Evolutionary conservation across 2,113 vertebrate species (phyloP).

Genomic region (Patagioenas fasciata): DNA sequence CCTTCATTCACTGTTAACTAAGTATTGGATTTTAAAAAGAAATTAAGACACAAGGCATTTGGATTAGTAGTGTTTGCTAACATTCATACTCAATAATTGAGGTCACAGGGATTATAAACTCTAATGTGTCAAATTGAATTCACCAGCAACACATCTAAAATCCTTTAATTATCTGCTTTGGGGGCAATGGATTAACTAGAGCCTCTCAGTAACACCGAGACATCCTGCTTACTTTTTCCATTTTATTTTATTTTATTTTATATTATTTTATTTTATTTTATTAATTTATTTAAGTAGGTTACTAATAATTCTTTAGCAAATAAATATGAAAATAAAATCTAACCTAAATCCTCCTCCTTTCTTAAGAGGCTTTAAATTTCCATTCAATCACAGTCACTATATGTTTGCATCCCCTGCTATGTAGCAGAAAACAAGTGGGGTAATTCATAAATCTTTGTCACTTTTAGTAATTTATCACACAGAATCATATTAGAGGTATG

Average conservation of each 20-base stretch:
- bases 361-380: not conserved
- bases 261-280: too few species aligned
- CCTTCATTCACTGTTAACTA: conserved; percentile 64
- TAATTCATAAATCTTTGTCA: not conserved
- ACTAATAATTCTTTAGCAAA: not conserved
- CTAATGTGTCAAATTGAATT: conserved; percentile 73
- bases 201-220: conserved; percentile 1
- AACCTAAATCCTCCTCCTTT: not conserved
- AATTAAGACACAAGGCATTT: conserved; percentile 57
- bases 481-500: not conserved
- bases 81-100: conserved; percentile 75
- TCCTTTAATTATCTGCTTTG: conserved; percentile 64
- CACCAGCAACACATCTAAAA: conserved; percentile 54
- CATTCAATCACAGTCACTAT: not conserved
- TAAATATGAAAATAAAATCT: not conserved
- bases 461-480: not conserved
- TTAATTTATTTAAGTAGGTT: not conserved
- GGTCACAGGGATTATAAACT: conserved; percentile 70
- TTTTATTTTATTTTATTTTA: not conserved
- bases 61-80: conserved; percentile 71
- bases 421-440: not conserved
- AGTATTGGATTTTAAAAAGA: conserved; percentile 61
- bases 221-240: not conserved
- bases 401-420: not conserved
- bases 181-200: conserved; percentile 53